Evolutionary conservation across 2,113 vertebrate species (phyloP).

Genomic region (Microcebus ravelobensis): DNA sequence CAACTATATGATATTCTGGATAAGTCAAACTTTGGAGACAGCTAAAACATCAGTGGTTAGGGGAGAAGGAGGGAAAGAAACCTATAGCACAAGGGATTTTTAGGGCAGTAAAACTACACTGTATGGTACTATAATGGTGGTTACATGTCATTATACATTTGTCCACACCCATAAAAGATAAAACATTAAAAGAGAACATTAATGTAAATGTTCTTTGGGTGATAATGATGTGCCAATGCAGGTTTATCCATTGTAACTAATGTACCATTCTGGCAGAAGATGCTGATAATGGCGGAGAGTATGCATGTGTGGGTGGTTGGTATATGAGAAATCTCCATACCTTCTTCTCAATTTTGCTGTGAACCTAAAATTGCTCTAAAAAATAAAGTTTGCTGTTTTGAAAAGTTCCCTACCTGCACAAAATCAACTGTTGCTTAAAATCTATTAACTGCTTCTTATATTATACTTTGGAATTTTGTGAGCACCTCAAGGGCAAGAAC

Average conservation of each 20-base stretch:
- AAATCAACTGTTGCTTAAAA: background rate
- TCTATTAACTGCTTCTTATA: background rate
- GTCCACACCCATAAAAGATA: background rate
- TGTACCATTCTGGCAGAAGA: accelerated
- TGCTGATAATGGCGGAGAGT: background rate
- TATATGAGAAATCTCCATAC: background rate
- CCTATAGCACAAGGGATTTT: no score
- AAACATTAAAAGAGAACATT: background rate
- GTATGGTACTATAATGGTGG: background rate
- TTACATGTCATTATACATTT: background rate
- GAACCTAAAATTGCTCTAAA: background rate
- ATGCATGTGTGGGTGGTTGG: accelerated
- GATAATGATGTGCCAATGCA: background rate
- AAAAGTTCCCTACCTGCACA: background rate
- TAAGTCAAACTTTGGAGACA: background rate
- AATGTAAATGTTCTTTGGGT: background rate
- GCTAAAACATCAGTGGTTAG: background rate
- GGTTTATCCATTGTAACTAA: background rate
- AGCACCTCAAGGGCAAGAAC: background rate
- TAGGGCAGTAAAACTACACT: background rate
- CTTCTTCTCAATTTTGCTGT: background rate
- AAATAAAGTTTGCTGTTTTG: background rate
- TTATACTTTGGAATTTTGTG: background rate
- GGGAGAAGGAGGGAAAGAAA: background rate
- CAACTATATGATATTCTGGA: background rate